These are phyloP conservation scores for Mesorhabditis sp. DNA, from an alignment of 2,888 invertebrate species.

Conservation along the genomic window DNA sequence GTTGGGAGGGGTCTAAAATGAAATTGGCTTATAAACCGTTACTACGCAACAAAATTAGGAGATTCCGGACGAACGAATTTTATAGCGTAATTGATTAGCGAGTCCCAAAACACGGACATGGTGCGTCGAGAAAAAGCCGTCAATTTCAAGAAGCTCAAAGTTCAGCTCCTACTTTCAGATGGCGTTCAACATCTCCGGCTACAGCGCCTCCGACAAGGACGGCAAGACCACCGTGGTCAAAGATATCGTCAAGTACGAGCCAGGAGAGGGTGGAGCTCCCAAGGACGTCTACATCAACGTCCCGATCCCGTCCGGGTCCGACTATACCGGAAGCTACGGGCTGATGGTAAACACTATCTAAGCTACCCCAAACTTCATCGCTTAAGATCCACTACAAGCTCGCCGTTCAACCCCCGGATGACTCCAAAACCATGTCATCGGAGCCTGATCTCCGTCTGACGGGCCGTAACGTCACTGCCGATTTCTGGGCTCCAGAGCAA, in stretches of 20 bases:
- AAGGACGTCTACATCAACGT: constrained; percentile 72
- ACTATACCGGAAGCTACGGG: constrained; percentile 66
- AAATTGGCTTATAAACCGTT: background rate
- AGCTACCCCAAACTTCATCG: background rate
- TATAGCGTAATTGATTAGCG: no score
- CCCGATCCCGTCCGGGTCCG: constrained; percentile 73
- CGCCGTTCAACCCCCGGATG: constrained; percentile 51
- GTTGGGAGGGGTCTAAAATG: constrained; percentile 16
- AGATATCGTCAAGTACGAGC: constrained; percentile 36
- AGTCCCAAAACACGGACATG: no score
- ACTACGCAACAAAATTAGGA: no score
- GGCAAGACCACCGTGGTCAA: constrained; percentile 40
- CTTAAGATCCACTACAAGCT: constrained; percentile 48
- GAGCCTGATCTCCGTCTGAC: constrained; percentile 60
- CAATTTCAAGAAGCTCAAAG: background rate
- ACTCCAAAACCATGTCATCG: constrained; percentile 22
- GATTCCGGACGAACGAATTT: no score
- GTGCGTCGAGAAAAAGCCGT: no score
- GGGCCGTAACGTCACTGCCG: constrained; percentile 70
- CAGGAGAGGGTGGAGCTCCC: constrained; percentile 23
- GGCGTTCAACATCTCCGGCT: constrained; percentile 31
- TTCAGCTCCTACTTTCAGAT: constrained; percentile 19
- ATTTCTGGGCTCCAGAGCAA: constrained; percentile 75
- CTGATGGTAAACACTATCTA: constrained; percentile 27
- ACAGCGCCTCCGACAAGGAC: constrained; percentile 37